Conservation (phyloP, 2,113 vertebrate genomes). For the Nycticryphes semicollaris region DNA sequence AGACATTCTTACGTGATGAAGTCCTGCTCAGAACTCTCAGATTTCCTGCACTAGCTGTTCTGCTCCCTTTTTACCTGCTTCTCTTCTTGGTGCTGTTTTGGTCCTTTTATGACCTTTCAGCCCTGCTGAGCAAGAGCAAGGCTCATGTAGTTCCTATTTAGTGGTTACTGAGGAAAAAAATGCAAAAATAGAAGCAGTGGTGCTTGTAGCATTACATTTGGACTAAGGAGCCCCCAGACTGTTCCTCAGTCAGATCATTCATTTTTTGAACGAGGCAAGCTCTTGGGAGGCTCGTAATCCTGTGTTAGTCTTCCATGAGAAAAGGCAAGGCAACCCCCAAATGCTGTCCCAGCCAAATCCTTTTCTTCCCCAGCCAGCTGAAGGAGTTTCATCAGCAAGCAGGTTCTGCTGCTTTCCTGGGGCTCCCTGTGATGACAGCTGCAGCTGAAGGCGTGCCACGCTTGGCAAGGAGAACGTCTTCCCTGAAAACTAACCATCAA, state of each 20-base stretch:
- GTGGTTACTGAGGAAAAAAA: background rate
- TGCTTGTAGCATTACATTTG: background rate
- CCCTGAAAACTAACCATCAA: background rate
- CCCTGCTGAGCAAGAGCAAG: background rate
- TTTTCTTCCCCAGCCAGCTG: background rate
- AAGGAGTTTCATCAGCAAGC: background rate
- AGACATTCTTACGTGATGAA: background rate
- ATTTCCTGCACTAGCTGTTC: background rate
- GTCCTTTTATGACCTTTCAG: background rate
- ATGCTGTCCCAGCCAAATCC: background rate
- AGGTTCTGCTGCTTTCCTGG: background rate
- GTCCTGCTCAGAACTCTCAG: background rate
- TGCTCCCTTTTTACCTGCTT: background rate
- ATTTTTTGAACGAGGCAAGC: background rate
- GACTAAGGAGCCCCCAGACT: background rate
- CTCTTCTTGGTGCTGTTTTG: background rate
- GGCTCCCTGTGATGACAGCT: background rate
- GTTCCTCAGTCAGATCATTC: background rate
- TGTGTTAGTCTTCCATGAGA: background rate
- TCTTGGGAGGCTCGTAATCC: background rate
- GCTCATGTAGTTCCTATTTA: accelerated
- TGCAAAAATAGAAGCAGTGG: background rate
- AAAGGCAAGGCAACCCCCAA: background rate
- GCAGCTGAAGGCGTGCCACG: background rate
- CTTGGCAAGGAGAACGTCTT: background rate